Conservation (phyloP, 1,140 invertebrate genomes). For the Octopus sinensis region DNA sequence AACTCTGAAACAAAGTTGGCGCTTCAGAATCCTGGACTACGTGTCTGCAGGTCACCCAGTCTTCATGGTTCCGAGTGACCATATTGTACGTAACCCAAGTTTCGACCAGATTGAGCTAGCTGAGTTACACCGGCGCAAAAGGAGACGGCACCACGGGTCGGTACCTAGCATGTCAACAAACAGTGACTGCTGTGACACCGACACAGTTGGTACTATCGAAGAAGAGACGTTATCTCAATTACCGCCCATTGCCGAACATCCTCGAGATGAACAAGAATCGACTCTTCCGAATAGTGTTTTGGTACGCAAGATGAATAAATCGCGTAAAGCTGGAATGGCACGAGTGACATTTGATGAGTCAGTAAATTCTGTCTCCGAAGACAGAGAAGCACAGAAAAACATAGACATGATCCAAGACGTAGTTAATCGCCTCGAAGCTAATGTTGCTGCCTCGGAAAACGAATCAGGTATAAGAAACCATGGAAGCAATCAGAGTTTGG, state of each 20-base stretch:
- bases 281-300: slow-evolving; percentile 16
- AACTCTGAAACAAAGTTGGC: slow-evolving; percentile 47
- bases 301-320: slow-evolving; percentile 24
- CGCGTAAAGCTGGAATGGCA: slow-evolving; percentile 27
- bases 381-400: slow-evolving; percentile 16
- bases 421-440: slow-evolving; percentile 8
- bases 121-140: slow-evolving; percentile 12
- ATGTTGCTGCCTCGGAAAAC: not conserved
- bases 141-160: slow-evolving; percentile 9
- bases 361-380: slow-evolving; percentile 26
- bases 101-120: slow-evolving; percentile 27
- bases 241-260: slow-evolving; percentile 25
- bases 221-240: slow-evolving; percentile 26
- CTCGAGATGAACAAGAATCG: slow-evolving; percentile 20
- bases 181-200: slow-evolving; percentile 28
- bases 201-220: slow-evolving; percentile 28
- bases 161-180: slow-evolving; percentile 26
- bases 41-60: slow-evolving; percentile 37
- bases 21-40: slow-evolving; percentile 46
- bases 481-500: slow-evolving; percentile 16
- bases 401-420: slow-evolving; percentile 7
- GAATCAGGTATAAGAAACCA: slow-evolving; percentile 20
- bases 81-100: slow-evolving; percentile 33
- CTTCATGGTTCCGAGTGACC: slow-evolving; percentile 33
- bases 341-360: slow-evolving; percentile 42